phyloP scores from a whole-genome alignment of 2,113 vertebrate genomes.

The Thamnophis sirtalis region DNA sequence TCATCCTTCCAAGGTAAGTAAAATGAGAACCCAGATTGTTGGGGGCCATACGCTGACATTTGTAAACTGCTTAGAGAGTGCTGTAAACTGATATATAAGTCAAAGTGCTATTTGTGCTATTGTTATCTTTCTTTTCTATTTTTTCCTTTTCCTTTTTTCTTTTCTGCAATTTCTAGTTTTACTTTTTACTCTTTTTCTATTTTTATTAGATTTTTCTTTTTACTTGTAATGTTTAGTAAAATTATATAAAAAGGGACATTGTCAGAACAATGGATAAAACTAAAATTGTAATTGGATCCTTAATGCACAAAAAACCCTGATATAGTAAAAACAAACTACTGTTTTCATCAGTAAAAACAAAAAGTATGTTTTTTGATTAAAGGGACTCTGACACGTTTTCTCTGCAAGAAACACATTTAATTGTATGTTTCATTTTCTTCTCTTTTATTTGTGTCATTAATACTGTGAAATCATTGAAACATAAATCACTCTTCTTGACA shows the following conservation, averaged over 20 bases:
- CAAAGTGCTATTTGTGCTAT: too few species aligned
- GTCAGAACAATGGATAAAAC: neutral
- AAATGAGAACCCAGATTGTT: neutral
- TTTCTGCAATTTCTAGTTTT: neutral
- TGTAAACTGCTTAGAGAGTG: too few species aligned
- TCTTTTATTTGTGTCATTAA: slow-evolving; percentile 7
- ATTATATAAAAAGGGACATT: neutral
- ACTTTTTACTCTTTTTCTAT: neutral
- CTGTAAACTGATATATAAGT: too few species aligned
- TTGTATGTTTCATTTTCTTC: slow-evolving; percentile 2
- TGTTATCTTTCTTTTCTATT: too few species aligned
- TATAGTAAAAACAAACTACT: neutral
- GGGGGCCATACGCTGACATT: too few species aligned
- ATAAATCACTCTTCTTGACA: neutral
- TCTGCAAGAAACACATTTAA: neutral
- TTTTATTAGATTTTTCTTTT: neutral
- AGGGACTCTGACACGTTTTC: neutral
- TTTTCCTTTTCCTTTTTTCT: too few species aligned
- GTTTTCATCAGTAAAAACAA: neutral
- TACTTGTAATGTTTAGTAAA: neutral
- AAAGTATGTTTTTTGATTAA: neutral
- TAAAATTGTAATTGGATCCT: neutral
- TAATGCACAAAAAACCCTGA: neutral
- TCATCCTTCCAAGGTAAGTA: neutral
- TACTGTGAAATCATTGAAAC: neutral